Conservation (phyloP, 2,888 invertebrate species). For the Metopia argyrocephala region DNA sequence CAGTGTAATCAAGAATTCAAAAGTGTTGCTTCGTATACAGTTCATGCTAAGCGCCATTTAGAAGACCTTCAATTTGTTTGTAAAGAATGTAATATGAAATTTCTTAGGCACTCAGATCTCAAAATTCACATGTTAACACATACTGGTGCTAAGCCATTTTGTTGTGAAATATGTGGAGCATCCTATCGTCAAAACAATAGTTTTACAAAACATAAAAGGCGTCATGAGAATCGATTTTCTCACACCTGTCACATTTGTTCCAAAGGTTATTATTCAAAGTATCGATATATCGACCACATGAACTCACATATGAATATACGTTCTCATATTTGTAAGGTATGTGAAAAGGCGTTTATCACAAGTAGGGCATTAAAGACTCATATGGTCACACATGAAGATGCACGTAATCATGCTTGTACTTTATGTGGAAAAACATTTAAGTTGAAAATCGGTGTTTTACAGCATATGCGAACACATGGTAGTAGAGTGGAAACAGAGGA, state of each 20-base stretch:
- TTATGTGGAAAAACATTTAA: constrained; percentile 59
- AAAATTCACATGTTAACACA: constrained; percentile 59
- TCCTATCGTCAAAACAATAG: constrained; percentile 40
- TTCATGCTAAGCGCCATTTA: constrained; percentile 58
- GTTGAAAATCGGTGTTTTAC: constrained; percentile 50
- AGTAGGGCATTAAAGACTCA: constrained; percentile 56
- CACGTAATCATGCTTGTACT: constrained; percentile 51
- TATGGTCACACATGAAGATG: constrained; percentile 51
- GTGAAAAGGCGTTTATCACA: constrained; percentile 52
- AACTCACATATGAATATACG: constrained; percentile 59
- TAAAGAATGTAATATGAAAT: constrained; percentile 57
- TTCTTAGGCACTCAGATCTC: constrained; percentile 46
- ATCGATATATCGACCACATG: constrained; percentile 57
- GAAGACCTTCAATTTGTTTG: constrained; percentile 53
- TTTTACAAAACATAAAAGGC: constrained; percentile 50
- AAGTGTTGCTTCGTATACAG: constrained; percentile 43
- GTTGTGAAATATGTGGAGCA: constrained; percentile 60
- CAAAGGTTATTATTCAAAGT: constrained; percentile 56
- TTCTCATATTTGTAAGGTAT: constrained; percentile 48
- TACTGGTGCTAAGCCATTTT: constrained; percentile 50
- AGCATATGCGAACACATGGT: constrained; percentile 56
- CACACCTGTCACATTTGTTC: constrained; percentile 60
- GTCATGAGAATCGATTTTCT: constrained; percentile 50
- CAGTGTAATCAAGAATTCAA: constrained; percentile 53
- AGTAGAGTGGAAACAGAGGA: constrained; percentile 43